These are phyloP conservation scores for Platichthys stellatus DNA, from an alignment of 2,113 vertebrate genomes.

Conservation along the genomic window DNA sequence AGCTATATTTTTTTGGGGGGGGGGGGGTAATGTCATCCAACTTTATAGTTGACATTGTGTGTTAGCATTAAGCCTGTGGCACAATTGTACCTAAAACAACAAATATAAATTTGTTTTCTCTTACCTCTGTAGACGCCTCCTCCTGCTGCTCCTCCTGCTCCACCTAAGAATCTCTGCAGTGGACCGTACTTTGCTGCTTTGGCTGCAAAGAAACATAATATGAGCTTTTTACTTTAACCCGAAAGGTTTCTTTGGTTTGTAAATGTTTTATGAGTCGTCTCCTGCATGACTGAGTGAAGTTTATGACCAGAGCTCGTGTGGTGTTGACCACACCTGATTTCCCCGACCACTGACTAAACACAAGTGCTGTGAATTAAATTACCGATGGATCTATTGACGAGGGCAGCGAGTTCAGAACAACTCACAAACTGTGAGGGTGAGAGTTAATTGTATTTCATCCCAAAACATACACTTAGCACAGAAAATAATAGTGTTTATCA, in stretches of 20 bases:
- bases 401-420: background rate
- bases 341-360: background rate
- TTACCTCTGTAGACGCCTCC: slow-evolving; percentile 77
- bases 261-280: background rate
- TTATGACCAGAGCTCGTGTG: background rate
- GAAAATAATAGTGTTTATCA: too few species aligned
- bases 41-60: too few species aligned
- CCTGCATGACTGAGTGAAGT: background rate
- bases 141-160: slow-evolving; percentile 41
- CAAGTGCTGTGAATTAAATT: slow-evolving; percentile 1
- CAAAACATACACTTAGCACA: too few species aligned
- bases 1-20: too few species aligned
- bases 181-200: slow-evolving; percentile 85
- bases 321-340: background rate
- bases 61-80: too few species aligned
- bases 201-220: slow-evolving; percentile 62
- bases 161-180: slow-evolving; percentile 80
- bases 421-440: background rate
- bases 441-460: background rate
- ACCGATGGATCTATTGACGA: background rate
- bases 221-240: background rate
- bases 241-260: background rate
- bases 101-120: background rate
- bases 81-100: background rate
- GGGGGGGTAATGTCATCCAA: too few species aligned